Evolutionary conservation across 1,140 invertebrate genomes (phyloP).

Genomic region (Papilio xuthus): DNA sequence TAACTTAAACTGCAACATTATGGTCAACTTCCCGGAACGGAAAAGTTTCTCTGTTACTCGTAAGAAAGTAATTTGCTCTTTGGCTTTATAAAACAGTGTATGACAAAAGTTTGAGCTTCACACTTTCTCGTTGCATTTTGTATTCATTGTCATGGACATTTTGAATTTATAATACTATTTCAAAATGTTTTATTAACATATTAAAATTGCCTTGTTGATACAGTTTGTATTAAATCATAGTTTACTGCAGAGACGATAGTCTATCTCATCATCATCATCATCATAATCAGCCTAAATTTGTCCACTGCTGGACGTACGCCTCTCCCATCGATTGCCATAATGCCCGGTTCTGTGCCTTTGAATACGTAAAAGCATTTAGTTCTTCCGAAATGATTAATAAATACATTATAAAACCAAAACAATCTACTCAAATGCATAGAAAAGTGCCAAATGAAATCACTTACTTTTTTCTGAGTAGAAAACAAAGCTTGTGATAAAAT

Average conservation of each 20-base stretch:
- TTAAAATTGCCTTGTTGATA: background rate
- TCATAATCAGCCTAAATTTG: too few relatives aligned
- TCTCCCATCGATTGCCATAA: too few relatives aligned
- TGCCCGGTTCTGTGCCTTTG: too few relatives aligned
- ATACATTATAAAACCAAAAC: background rate
- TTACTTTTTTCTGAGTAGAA: background rate
- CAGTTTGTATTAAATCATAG: too few relatives aligned
- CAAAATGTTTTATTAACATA: background rate
- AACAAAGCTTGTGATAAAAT: slow-evolving; percentile 7
- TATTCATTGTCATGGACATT: background rate
- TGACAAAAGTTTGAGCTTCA: slow-evolving; percentile 19
- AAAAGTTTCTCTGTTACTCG: slow-evolving; percentile 20
- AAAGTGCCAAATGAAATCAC: background rate
- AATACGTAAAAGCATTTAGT: too few relatives aligned
- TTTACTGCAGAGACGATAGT: too few relatives aligned
- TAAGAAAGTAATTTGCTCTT: slow-evolving; percentile 34
- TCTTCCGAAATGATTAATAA: background rate
- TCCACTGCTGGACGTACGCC: too few relatives aligned
- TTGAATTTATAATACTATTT: background rate
- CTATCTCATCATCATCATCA: too few relatives aligned
- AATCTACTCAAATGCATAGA: background rate
- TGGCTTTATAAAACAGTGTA: slow-evolving; percentile 25
- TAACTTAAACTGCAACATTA: background rate
- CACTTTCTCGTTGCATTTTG: background rate
- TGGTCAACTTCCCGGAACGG: slow-evolving; percentile 20